Evolutionary conservation across 2,797 vertebrate species (phyloP).

Genomic region (Urosaurus nigricauda): DNA sequence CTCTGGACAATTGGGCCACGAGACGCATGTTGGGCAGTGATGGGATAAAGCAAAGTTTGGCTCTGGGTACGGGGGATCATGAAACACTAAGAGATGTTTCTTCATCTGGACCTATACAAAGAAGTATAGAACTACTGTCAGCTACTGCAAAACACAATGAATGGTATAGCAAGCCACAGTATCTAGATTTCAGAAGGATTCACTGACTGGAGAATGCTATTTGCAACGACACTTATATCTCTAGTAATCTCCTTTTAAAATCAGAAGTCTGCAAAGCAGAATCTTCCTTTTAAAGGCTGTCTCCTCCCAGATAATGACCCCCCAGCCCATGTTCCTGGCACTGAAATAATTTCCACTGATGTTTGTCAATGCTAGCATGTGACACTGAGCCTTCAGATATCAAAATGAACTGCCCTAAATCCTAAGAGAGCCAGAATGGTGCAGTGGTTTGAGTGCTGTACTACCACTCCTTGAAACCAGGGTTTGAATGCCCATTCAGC

Average conservation of each 20-base stretch:
- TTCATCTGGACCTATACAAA: fast-evolving
- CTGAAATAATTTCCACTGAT: fast-evolving
- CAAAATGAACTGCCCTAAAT: constrained; percentile 34
- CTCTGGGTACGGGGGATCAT: not conserved
- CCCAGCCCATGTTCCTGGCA: constrained; percentile 1
- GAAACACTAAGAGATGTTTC: not conserved
- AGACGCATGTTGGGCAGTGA: too few relatives aligned
- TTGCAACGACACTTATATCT: not conserved
- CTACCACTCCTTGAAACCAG: too few relatives aligned
- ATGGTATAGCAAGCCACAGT: not conserved
- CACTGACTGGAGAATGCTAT: not conserved
- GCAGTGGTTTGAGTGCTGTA: too few relatives aligned
- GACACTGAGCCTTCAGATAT: not conserved
- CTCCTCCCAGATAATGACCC: not conserved
- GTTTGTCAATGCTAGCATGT: not conserved
- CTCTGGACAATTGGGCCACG: too few relatives aligned
- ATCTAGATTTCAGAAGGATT: not conserved
- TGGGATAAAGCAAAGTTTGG: not conserved
- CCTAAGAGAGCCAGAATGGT: too few relatives aligned
- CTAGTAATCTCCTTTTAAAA: not conserved
- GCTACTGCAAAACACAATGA: not conserved
- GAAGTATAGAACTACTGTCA: not conserved
- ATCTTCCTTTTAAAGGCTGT: not conserved
- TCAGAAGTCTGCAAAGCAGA: not conserved
- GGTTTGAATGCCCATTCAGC: too few relatives aligned